phyloP scores from a whole-genome alignment of 2,113 vertebrate species.

The Pandion haliaetus region DNA sequence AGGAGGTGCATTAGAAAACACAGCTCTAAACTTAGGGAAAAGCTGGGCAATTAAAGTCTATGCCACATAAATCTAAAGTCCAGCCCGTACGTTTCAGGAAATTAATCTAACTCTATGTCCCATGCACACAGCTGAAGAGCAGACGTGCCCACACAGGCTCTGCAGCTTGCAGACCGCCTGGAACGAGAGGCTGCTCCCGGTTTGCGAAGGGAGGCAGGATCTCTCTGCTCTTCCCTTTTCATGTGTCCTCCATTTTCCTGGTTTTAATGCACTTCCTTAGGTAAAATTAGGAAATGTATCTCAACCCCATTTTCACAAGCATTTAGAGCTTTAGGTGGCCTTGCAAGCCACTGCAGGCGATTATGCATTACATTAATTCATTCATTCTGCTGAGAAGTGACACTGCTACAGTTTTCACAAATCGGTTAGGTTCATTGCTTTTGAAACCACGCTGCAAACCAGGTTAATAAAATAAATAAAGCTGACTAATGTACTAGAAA shows the following conservation, averaged over 20 bases:
- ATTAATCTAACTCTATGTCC: too few species aligned
- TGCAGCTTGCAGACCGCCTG: neutral
- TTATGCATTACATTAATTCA: neutral
- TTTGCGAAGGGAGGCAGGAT: neutral
- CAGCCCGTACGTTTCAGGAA: neutral
- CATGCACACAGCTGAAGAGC: neutral
- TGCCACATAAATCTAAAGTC: neutral
- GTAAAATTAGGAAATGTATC: neutral
- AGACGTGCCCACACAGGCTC: neutral
- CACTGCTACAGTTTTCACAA: neutral
- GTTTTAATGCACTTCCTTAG: neutral
- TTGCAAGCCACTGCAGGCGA: neutral
- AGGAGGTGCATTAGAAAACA: neutral
- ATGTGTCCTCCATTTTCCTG: fast-evolving
- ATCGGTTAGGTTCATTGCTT: neutral
- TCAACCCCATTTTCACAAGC: neutral
- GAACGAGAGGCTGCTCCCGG: fast-evolving
- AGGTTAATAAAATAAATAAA: neutral
- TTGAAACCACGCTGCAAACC: neutral
- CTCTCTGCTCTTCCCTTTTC: neutral
- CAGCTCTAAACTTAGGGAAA: neutral
- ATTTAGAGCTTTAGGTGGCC: neutral
- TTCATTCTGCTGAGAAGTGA: neutral
- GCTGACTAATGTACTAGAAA: neutral
- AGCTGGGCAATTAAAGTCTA: neutral